A percentile compares a stretch with the other conserved stretches of the same genome.
Evolutionary conservation across 2,113 vertebrate species (phyloP).

Genomic region (Tetrao urogallus): DNA sequence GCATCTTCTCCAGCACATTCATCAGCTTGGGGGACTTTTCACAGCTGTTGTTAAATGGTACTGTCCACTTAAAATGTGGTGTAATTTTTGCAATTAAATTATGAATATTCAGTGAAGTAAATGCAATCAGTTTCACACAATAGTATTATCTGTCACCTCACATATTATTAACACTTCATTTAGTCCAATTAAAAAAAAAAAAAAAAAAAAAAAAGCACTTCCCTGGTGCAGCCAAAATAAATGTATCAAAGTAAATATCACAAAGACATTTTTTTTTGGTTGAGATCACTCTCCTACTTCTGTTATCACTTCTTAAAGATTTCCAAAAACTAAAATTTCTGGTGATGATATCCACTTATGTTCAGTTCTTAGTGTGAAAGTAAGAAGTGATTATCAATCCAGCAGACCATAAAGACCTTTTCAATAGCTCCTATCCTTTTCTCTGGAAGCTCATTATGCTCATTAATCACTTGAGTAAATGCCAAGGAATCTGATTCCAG

Average conservation of each 20-base stretch:
- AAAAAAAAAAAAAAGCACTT: neutral
- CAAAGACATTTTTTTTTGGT: neutral
- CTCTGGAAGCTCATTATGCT: neutral
- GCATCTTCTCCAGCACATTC: neutral
- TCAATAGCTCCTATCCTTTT: neutral
- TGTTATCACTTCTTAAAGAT: neutral
- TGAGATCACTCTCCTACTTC: neutral
- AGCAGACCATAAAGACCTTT: neutral
- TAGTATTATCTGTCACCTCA: neutral
- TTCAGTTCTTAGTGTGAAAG: neutral
- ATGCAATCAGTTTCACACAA: neutral
- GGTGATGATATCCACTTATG: neutral
- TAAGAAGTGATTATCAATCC: neutral
- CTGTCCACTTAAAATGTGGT: neutral
- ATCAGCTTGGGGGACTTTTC: neutral
- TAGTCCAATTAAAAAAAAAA: neutral
- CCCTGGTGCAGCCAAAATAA: neutral
- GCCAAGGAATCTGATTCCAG: neutral
- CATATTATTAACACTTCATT: neutral
- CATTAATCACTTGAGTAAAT: neutral
- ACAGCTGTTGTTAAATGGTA: conserved; percentile 3
- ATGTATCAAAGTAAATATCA: neutral
- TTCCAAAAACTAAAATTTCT: neutral
- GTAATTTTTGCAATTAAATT: conserved; percentile 11
- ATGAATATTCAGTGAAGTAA: neutral